Percentiles rank a stretch among this genome's conserved stretches.
These are phyloP conservation scores for Drosophila persimilis DNA, from an alignment of 1,140 invertebrate species.

Conservation along the genomic window DNA sequence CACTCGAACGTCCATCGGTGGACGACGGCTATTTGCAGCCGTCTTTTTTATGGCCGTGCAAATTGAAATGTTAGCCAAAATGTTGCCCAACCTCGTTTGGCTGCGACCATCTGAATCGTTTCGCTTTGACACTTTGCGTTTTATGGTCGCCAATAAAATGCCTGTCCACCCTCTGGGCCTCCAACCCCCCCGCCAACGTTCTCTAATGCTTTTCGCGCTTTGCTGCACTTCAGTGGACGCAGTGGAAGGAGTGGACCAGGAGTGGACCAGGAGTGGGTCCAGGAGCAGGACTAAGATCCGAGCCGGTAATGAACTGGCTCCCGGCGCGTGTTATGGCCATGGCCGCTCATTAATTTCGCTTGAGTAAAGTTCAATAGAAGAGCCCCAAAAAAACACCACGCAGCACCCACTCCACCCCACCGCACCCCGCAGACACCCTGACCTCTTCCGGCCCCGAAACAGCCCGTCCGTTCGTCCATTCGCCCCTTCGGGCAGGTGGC, in stretches of 20 bases:
- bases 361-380: slow-evolving; percentile 72
- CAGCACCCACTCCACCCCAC: background rate
- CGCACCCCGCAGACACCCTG: background rate
- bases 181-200: background rate
- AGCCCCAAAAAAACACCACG: slow-evolving; percentile 3
- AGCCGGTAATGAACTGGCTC: slow-evolving; percentile 41
- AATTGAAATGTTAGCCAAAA: slow-evolving; percentile 73
- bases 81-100: slow-evolving; percentile 30
- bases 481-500: slow-evolving; percentile 17
- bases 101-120: slow-evolving; percentile 55
- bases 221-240: slow-evolving; percentile 71
- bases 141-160: slow-evolving; percentile 68
- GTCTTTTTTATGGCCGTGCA: slow-evolving; percentile 49
- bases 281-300: too few relatives aligned
- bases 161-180: background rate
- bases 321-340: slow-evolving; percentile 62
- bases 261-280: background rate
- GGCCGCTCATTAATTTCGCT: slow-evolving; percentile 77
- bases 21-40: background rate
- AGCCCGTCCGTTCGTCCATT: too few relatives aligned
- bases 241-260: background rate
- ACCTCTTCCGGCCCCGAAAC: too few relatives aligned
- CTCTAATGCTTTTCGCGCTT: slow-evolving; percentile 50
- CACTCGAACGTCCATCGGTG: too few relatives aligned
- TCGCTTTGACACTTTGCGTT: slow-evolving; percentile 75